Conservation (phyloP, 2,113 vertebrate species). For the Petromus typicus region DNA sequence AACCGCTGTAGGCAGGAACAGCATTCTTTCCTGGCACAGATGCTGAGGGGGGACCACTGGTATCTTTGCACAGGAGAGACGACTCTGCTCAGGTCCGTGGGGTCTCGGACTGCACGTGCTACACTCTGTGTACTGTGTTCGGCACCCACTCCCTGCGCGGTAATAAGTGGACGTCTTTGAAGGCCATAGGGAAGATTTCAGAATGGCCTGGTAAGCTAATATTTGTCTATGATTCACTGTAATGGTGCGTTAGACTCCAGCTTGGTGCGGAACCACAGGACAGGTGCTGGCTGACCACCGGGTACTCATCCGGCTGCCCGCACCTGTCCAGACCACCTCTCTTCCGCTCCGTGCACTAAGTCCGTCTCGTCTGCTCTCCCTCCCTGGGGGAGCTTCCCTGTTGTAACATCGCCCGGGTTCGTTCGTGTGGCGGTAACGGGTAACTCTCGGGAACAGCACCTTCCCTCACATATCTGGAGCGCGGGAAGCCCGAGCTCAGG, state of each 20-base stretch:
- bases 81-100: too few relatives aligned
- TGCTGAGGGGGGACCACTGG: not conserved
- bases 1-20: not conserved
- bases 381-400: not conserved
- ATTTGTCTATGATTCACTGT: not conserved
- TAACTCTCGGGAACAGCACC: not conserved
- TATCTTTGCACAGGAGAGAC: not conserved
- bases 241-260: not conserved
- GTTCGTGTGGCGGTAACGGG: not conserved
- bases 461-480: not conserved
- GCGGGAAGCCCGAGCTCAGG: not conserved
- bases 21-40: not conserved
- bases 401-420: not conserved
- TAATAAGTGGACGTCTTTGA: not conserved
- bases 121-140: not conserved
- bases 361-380: not conserved
- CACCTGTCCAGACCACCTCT: accelerated
- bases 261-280: too few relatives aligned
- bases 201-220: not conserved
- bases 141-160: not conserved
- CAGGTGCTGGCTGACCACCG: not conserved
- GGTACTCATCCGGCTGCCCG: accelerated
- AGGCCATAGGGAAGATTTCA: not conserved
- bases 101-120: not conserved
- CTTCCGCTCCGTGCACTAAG: too few relatives aligned